Base-by-base conservation (phyloP, 2,797 vertebrate species). In the Neopelma chrysocephalum region DNA sequence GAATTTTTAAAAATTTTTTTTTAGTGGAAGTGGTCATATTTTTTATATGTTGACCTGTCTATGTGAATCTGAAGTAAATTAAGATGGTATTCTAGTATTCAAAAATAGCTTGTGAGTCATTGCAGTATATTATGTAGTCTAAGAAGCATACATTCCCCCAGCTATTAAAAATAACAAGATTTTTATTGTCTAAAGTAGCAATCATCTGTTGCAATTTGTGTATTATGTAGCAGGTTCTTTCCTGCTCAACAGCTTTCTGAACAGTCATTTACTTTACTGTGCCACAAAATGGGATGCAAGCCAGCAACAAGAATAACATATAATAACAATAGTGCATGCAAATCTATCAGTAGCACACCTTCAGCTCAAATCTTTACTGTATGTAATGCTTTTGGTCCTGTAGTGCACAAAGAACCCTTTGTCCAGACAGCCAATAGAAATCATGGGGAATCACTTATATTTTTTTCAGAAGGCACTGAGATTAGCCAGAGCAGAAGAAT, bases 361-460 rank as follows among this genome's bases (percentile, higher is more conserved):
- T 84, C 83, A 94, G 68, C 48, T 95, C 88, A 96, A 95, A 97
- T 96, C 96, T 97, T 97, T 93, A 82, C 89, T 80, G 48, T 85
- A 69, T 82, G 72, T 84, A 87, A 69, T 85, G 54, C 79, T 95
- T 94, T 94, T 85, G 48, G 75, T 93, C 58, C 47, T 60, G 48
- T 50, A 70, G 47, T 22, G 45, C 73, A 97, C 91, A 97, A 95
- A 81, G 81, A 61, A 17, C 1, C 51, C 78, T 97, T 97, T 97
- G 92, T 97, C 71, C 64, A 38, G 62, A 27, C 36, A 87, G 22
- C n/a, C 65, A 90, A 56, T 47, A 84, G 70, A 70, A 93, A 81
- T 57, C 0, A 0, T 27, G 42, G 43, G 91, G 77, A 82, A 88
- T 82, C 65, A 68, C 40, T 89, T 22, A n/a, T 72, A 56, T 84